Evolutionary conservation across 2,888 invertebrate species (phyloP).

Genomic region (Eupithecia subumbrata): DNA sequence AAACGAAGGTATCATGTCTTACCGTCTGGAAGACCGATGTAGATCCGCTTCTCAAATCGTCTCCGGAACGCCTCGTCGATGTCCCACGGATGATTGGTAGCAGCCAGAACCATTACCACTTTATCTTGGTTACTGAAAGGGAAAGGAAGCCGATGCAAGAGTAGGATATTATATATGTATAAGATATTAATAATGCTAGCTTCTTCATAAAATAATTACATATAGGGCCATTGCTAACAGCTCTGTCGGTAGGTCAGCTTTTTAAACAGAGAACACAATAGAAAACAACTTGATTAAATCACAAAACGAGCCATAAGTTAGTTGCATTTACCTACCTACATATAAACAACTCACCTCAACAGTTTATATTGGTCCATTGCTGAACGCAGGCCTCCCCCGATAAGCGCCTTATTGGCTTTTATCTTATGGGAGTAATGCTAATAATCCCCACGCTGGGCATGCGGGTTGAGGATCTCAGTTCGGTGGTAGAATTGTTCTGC

Average conservation of each 20-base stretch:
- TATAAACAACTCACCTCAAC: too few species aligned
- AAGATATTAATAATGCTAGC: too few species aligned
- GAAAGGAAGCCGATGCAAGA: neutral
- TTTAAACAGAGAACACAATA: neutral
- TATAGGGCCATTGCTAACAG: neutral
- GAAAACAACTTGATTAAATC: neutral
- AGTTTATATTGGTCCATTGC: too few species aligned
- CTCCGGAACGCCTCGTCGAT: conserved; percentile 94
- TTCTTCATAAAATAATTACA: neutral
- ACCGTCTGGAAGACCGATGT: conserved; percentile 93
- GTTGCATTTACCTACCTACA: too few species aligned
- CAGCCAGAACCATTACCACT: conserved; percentile 94
- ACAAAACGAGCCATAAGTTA: neutral
- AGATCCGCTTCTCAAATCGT: conserved; percentile 94
- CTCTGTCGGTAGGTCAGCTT: too few species aligned
- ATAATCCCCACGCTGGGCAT: too few species aligned
- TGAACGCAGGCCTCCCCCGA: too few species aligned
- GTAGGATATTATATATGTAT: neutral
- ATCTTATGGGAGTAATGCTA: too few species aligned
- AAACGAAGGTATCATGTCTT: conserved; percentile 25
- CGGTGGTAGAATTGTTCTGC: too few species aligned
- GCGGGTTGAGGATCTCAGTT: too few species aligned
- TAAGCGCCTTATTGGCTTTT: too few species aligned
- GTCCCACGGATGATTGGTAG: conserved; percentile 97
- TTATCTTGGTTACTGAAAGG: conserved; percentile 82